Base-by-base conservation (phyloP, 2,113 vertebrate genomes). In the Xyrauchen texanus region DNA sequence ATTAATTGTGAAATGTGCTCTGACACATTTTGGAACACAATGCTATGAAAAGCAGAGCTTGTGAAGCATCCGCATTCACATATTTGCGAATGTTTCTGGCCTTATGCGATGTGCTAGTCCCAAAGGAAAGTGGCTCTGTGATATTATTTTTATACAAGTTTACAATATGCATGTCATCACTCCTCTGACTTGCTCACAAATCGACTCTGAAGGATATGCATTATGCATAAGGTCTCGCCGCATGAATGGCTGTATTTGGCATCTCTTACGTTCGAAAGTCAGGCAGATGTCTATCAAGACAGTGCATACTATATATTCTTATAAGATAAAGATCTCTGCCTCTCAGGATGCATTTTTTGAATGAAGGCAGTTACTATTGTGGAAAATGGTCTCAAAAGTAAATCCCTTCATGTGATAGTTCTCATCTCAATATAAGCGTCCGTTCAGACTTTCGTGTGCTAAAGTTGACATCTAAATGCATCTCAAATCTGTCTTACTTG, bases 81-180 rank as follows among this genome's bases (percentile, higher is more conserved):
- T 42, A 51, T 34, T 47, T 53, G 11, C 6, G 5, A 7, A 53
- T 8, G 21, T 53, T 69, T 69, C 11, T 42, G 67, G 49, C 9
- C 16, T 69, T 16, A 42, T 53, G 21, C 21, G 42, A 55, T 42
- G 12, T 55, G 51, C 51, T 8, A 55, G 11, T 72, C 61, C n/a
- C 7, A 11, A 61, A 61, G 44, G 21, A 7, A 13, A 16, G 21
- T 34, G 21, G 21, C 21, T 34, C 21, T 34, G 21, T 34, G 21
- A 53, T 45, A 7, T 70, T 67, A 83, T 90, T 87, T 89, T 79
- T 87, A 85, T 61, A 51, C 34, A 16, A 68, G 62, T 87, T 84
- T 76, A 70, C 79, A 57, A 72, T 71, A 86, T 78, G 46, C 67
- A 85, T 83, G 57, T 75, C 68, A 62, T 70, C 60, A 81, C 68